These are phyloP conservation scores for Crotophaga sulcirostris DNA, from an alignment of 2,113 vertebrate species.

Conservation along the genomic window DNA sequence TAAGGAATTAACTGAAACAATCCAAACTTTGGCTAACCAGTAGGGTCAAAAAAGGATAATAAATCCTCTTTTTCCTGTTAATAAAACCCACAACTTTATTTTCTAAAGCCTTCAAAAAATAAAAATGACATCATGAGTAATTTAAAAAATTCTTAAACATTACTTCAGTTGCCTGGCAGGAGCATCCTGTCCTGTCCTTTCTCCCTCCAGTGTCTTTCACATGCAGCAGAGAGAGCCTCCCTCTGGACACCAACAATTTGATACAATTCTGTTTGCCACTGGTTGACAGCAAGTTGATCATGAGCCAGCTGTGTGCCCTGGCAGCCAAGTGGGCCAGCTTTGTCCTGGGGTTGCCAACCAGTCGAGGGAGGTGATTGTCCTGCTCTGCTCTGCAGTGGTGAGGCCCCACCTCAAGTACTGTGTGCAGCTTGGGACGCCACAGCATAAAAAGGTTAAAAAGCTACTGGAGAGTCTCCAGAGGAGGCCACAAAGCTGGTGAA, in stretches of 20 bases:
- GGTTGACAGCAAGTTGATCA: too few species aligned
- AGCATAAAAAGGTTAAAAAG: too few species aligned
- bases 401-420: too few species aligned
- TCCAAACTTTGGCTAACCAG: not conserved
- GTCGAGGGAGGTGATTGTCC: too few species aligned
- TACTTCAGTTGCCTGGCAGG: not conserved
- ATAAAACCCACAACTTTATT: not conserved
- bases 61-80: slow-evolving; percentile 17
- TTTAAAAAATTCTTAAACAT: not conserved
- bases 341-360: too few species aligned
- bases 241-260: not conserved
- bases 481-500: too few species aligned
- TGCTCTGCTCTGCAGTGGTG: too few species aligned
- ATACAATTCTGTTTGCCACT: not conserved
- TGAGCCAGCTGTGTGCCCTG: too few species aligned
- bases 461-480: too few species aligned
- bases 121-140: not conserved
- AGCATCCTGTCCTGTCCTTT: not conserved
- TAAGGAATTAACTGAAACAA: slow-evolving; percentile 1
- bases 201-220: not conserved
- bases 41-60: slow-evolving; percentile 26
- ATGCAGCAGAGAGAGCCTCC: not conserved
- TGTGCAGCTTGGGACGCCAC: too few species aligned
- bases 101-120: slow-evolving; percentile 14
- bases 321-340: too few species aligned